These are phyloP conservation scores for Silurus glanis DNA, from an alignment of 2,113 vertebrate genomes.

Conservation along the genomic window DNA sequence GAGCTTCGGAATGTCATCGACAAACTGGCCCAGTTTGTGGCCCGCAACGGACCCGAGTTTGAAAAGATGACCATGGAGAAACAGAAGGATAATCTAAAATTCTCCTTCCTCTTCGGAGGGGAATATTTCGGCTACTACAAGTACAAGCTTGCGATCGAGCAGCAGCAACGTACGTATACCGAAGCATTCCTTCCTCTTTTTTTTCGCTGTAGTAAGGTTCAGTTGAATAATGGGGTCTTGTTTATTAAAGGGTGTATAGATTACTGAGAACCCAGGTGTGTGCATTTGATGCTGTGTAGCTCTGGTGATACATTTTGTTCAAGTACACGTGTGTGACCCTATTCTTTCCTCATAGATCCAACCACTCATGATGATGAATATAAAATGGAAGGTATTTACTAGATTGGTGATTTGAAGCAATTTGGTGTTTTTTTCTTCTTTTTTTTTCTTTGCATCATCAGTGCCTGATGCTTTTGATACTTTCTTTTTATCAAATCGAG, in stretches of 20 bases:
- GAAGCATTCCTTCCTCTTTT: background rate
- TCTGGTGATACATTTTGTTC: background rate
- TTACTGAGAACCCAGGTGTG: constrained; percentile 2
- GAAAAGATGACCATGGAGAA: constrained; percentile 99
- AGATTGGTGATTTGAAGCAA: constrained; percentile 46
- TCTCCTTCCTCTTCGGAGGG: constrained; percentile 95
- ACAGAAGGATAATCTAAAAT: constrained; percentile 97
- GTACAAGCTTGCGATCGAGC: constrained; percentile 90
- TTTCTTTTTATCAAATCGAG: constrained; percentile 6
- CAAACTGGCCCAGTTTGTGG: constrained; percentile 96
- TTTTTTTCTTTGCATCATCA: constrained; percentile 32
- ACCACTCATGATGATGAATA: constrained; percentile 73
- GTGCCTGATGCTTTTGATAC: constrained; percentile 30
- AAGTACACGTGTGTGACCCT: constrained; percentile 59
- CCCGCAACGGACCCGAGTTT: constrained; percentile 95
- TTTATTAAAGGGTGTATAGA: background rate
- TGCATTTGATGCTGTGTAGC: constrained; percentile 4
- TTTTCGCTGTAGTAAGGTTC: background rate
- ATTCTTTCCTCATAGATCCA: constrained; percentile 75
- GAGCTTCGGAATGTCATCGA: constrained; percentile 97
- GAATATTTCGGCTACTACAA: constrained; percentile 98
- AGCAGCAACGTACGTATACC: constrained; percentile 83
- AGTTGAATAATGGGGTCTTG: background rate
- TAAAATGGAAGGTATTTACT: constrained; percentile 78
- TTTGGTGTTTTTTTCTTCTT: constrained; percentile 22